Percentiles rank a stretch among this genome's conserved stretches.
phyloP scores from a whole-genome alignment of 2,113 vertebrate species.

The Hemicordylus capensis region DNA sequence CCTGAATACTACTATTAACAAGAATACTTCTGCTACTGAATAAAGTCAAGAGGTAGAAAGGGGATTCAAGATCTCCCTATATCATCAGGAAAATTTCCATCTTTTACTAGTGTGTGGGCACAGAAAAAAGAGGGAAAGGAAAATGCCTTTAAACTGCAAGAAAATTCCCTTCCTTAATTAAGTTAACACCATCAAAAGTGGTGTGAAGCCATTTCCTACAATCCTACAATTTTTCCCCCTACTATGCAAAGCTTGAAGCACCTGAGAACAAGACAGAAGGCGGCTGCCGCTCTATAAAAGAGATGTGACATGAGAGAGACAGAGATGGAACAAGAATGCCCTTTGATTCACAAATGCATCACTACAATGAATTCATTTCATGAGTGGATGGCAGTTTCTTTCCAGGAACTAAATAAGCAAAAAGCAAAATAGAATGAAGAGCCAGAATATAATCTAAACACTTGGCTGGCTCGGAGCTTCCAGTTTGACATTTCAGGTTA shows the following conservation, averaged over 20 bases:
- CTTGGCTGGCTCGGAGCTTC: slow-evolving; percentile 55
- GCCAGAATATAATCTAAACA: slow-evolving; percentile 50
- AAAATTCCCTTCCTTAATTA: neutral
- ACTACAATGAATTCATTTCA: slow-evolving; percentile 14
- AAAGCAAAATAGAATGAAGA: slow-evolving; percentile 57
- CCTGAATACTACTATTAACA: neutral
- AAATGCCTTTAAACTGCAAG: neutral
- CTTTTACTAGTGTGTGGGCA: neutral
- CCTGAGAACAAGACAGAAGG: neutral
- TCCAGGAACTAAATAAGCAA: slow-evolving; percentile 60
- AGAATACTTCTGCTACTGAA: neutral
- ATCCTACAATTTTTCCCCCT: neutral
- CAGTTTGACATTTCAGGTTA: slow-evolving; percentile 53
- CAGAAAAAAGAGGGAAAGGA: neutral
- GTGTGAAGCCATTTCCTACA: neutral
- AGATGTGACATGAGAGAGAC: neutral
- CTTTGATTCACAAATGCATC: slow-evolving; percentile 53
- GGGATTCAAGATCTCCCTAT: neutral
- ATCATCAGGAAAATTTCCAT: neutral
- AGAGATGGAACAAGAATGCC: neutral
- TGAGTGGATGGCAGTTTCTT: slow-evolving; percentile 45
- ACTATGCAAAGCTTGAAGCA: neutral
- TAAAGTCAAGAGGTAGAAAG: neutral
- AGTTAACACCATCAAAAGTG: neutral
- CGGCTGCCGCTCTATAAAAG: neutral